These are phyloP conservation scores for Orthosia cruda DNA, from an alignment of 2,888 invertebrate species.

Conservation along the genomic window DNA sequence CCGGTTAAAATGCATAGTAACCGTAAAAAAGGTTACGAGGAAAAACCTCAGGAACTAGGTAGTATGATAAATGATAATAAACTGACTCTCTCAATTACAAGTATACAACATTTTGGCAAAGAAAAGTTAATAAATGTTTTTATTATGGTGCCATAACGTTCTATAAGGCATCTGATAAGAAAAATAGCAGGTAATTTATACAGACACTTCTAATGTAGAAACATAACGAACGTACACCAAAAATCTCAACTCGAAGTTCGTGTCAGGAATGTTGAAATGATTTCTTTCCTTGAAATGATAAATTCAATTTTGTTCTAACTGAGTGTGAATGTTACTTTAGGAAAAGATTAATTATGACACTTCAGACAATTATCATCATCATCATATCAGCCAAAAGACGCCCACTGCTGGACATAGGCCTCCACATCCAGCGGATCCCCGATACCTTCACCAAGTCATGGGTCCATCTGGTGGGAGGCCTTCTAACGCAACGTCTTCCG, in stretches of 20 bases:
- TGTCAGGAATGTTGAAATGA: constrained; percentile 16
- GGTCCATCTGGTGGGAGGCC: no score
- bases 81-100: neutral
- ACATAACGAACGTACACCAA: constrained; percentile 13
- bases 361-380: no score
- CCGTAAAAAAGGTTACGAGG: neutral
- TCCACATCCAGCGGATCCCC: no score
- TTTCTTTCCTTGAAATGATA: neutral
- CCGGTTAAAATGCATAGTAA: no score
- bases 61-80: neutral
- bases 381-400: no score
- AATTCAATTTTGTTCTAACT: neutral
- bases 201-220: constrained; percentile 2
- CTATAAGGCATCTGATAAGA: constrained; percentile 15
- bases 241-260: neutral
- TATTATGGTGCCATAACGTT: constrained; percentile 26
- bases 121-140: constrained; percentile 25
- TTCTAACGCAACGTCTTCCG: no score
- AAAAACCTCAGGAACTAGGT: neutral
- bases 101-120: neutral
- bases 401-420: no score
- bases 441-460: no score
- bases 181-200: constrained; percentile 31
- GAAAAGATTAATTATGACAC: no score
- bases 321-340: neutral